A percentile compares a stretch with the other conserved stretches of the same genome.
These are phyloP conservation scores for Isichthys henryi DNA, from an alignment of 2,113 vertebrate species.

Conservation along the genomic window DNA sequence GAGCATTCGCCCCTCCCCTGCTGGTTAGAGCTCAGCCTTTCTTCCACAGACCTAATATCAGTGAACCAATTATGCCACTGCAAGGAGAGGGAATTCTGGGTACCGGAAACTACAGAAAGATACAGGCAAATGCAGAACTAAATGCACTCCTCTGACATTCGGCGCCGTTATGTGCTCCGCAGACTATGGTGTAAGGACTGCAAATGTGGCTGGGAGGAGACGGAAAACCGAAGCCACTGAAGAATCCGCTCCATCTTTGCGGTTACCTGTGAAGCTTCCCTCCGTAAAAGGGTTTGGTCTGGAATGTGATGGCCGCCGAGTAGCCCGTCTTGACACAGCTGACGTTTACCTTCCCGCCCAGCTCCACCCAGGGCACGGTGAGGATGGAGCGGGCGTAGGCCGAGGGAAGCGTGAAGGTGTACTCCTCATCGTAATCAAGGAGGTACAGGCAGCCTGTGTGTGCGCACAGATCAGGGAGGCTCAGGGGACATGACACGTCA, in stretches of 20 bases:
- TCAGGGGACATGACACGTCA: background rate
- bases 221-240: background rate
- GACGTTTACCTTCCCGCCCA: conserved; percentile 91
- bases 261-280: conserved; percentile 91
- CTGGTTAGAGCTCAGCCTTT: background rate
- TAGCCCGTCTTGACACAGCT: conserved; percentile 85
- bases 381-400: conserved; percentile 95
- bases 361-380: conserved; percentile 96
- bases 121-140: background rate
- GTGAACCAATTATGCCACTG: background rate
- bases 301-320: conserved; percentile 91
- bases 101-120: background rate
- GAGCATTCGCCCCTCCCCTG: background rate
- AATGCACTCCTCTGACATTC: background rate
- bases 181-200: background rate
- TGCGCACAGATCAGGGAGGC: background rate
- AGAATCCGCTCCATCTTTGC: background rate
- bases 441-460: conserved; percentile 77
- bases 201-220: background rate
- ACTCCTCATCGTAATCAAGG: conserved; percentile 87
- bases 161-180: background rate
- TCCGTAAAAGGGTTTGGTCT: conserved; percentile 96
- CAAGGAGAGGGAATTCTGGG: background rate
- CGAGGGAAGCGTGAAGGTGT: conserved; percentile 87
- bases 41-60: background rate